Conservation (phyloP, 2,797 vertebrate genomes). For the Pyrrhura leucotis region DNA sequence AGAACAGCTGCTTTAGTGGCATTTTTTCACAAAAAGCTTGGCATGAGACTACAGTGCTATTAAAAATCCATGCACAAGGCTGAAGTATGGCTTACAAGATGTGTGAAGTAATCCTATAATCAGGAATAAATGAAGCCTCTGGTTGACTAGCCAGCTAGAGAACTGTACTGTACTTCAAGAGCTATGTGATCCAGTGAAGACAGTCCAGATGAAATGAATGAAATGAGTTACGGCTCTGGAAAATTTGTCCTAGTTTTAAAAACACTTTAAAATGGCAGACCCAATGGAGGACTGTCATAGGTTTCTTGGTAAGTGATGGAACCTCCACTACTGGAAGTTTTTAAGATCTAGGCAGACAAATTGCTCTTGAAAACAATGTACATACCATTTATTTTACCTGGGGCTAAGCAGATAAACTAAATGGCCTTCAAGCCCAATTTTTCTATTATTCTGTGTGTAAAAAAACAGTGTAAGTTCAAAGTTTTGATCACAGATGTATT, state of each 20-base stretch:
- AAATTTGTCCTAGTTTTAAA: background rate
- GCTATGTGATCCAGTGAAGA: background rate
- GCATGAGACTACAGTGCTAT: background rate
- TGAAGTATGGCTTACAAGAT: background rate
- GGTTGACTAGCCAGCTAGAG: background rate
- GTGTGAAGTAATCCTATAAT: background rate
- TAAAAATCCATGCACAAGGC: background rate
- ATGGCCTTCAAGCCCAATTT: background rate
- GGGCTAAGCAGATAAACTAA: background rate
- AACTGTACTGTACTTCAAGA: background rate
- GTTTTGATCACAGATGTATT: background rate
- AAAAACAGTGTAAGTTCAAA: background rate
- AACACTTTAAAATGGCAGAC: background rate
- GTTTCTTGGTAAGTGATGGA: background rate
- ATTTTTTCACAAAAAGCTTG: background rate
- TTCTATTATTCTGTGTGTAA: background rate
- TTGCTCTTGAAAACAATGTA: background rate
- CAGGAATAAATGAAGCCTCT: background rate
- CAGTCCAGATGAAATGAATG: background rate
- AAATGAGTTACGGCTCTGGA: background rate
- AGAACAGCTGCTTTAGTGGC: background rate
- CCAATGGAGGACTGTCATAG: background rate
- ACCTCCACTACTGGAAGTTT: background rate
- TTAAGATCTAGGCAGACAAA: background rate
- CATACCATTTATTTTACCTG: background rate